Conservation (phyloP, 2,113 vertebrate genomes). For the Morone saxatilis region DNA sequence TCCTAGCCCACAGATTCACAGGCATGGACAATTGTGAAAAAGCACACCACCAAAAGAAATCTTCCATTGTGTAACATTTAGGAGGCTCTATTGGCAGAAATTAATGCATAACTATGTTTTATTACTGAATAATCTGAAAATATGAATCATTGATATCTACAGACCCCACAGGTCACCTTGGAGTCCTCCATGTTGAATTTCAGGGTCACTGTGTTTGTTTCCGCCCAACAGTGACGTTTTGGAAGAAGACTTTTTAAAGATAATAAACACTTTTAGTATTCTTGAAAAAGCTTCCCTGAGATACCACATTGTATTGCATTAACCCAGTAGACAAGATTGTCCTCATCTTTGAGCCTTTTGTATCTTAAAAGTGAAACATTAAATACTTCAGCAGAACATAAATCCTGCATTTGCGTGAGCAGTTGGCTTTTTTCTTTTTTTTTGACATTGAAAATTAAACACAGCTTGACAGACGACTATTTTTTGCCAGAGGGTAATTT, state of each 20-base stretch:
- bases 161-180: no score
- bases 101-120: no score
- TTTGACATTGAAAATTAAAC: background rate
- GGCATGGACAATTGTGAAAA: background rate
- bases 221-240: background rate
- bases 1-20: background rate
- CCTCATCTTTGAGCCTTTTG: background rate
- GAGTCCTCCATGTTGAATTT: no score
- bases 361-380: background rate
- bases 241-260: background rate
- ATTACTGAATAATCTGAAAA: no score
- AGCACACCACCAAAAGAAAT: background rate
- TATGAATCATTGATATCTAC: no score
- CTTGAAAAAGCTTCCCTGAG: background rate
- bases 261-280: background rate
- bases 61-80: no score
- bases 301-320: background rate
- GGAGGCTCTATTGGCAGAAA: no score
- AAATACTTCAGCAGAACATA: background rate
- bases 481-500: background rate
- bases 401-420: background rate
- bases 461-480: background rate
- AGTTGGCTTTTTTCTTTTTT: background rate
- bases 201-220: no score
- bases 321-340: background rate